phyloP scores from a whole-genome alignment of 2,888 invertebrate genomes.

The Chrysodeixis includens region DNA sequence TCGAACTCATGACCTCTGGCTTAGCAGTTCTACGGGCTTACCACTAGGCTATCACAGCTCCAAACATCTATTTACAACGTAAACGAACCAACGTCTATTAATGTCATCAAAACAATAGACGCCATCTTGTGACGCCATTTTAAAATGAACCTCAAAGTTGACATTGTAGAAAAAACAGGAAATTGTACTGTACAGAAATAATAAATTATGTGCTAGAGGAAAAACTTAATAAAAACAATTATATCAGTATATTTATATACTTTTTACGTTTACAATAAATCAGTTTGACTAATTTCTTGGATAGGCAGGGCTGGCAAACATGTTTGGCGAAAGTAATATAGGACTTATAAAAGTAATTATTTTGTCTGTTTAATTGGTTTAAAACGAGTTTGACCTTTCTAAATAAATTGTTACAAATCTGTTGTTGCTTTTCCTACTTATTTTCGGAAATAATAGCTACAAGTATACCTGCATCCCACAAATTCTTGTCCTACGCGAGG shows the following conservation, averaged over 20 bases:
- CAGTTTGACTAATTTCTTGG: slow-evolving; percentile 36
- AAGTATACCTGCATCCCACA: too few species aligned
- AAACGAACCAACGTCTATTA: background rate
- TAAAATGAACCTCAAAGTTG: background rate
- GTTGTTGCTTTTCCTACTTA: too few species aligned
- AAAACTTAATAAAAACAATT: slow-evolving; percentile 53
- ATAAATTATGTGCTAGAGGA: slow-evolving; percentile 24
- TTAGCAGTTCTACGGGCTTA: too few species aligned
- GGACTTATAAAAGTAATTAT: too few species aligned
- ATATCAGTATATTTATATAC: slow-evolving; percentile 46
- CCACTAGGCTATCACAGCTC: too few species aligned
- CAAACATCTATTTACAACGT: slow-evolving; percentile 5
- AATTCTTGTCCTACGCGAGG: too few species aligned
- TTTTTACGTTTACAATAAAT: slow-evolving; percentile 37
- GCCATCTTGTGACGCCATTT: slow-evolving; percentile 1
- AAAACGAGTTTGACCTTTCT: too few species aligned
- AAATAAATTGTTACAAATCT: too few species aligned
- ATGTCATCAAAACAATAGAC: background rate
- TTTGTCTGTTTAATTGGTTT: too few species aligned
- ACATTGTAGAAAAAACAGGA: slow-evolving; percentile 30
- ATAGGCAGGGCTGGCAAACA: slow-evolving; percentile 26
- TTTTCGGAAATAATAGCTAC: too few species aligned
- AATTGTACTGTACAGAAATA: slow-evolving; percentile 16
- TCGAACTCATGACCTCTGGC: too few species aligned
- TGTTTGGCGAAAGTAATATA: too few species aligned